Base-by-base conservation (phyloP, 2,797 vertebrate genomes). In the Esox lucius region DNA sequence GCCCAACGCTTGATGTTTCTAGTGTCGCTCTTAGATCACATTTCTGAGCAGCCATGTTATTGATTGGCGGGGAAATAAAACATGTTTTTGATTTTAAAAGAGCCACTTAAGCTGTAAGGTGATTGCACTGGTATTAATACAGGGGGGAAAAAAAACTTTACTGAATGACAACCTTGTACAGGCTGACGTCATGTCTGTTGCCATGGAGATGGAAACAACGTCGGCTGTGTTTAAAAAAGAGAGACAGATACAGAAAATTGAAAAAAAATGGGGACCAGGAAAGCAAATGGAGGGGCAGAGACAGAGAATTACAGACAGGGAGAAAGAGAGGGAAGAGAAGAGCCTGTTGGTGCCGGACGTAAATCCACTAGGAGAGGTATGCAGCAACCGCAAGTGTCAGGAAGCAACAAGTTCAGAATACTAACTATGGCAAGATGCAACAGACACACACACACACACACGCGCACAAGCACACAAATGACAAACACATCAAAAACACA, bases 181-280 rank as follows among this genome's bases (percentile, higher is more conserved):
- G 76, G 19, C 88, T 93, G 92, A 94, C 92, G 93, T 94, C 92
- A 93, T 77, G 91, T 93, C 92, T 92, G 93, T 94, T 92, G 92
- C 93, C 92, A 93, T 93, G 92, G 93, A 86, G 31, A 94, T 86
- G 87, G 85, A 83, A 75, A 83, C 81, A 88, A 88, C 80, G 86
- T 83, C 88, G 87, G 85, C 84, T 85, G 83, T 86, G 90, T 91
- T 87, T 89, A 85, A 83, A 68, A 79, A 77, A 74, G 59, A 77
- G 79, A 75, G 67, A 79, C 68, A 80, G 16, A 83, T 83, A 81
- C 74, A 71, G 46, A 53, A 35, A 48, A 42, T 17, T 13, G 46
- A 46, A 22, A 9, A 2, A 28, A 26, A 66, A 26, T 26, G 6
- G 31, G 11, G 6, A 22, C 4, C 16, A 35, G 33, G 12, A 33